Percentiles rank a stretch among this genome's conserved stretches.
These are phyloP conservation scores for Drosophila neutralis DNA, from an alignment of 2,888 invertebrate genomes.

Conservation along the genomic window DNA sequence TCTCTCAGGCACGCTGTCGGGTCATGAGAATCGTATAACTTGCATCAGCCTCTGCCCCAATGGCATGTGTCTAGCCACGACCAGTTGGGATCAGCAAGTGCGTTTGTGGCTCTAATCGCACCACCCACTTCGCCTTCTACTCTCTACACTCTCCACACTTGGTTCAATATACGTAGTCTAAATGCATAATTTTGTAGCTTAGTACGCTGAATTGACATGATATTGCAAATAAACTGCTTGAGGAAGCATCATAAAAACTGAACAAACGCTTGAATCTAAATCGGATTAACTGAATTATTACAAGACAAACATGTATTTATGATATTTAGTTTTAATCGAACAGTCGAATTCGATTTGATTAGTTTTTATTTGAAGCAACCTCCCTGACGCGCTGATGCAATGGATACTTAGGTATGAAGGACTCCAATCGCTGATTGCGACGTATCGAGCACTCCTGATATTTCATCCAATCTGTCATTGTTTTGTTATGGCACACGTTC, in stretches of 20 bases:
- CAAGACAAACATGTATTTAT: not conserved
- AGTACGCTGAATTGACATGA: constrained; percentile 15
- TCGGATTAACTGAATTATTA: not conserved
- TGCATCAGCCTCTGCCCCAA: constrained; percentile 92
- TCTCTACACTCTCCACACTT: constrained; percentile 30
- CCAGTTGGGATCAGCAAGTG: constrained; percentile 96
- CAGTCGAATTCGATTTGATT: not conserved
- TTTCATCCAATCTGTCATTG: constrained; percentile 6
- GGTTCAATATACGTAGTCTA: constrained; percentile 44
- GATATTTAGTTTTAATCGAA: not conserved
- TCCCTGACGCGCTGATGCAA: not conserved
- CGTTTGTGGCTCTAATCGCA: constrained; percentile 91
- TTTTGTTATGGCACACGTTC: constrained; percentile 41
- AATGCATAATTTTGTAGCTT: constrained; percentile 33
- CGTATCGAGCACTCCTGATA: constrained; percentile 47
- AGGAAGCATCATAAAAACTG: constrained; percentile 14
- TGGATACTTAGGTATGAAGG: constrained; percentile 49
- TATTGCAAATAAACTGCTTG: constrained; percentile 51
- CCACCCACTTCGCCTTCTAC: not conserved
- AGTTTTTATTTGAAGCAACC: too few species aligned
- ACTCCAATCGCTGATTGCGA: constrained; percentile 55
- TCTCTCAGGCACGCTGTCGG: constrained; percentile 89
- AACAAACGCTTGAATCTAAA: not conserved
- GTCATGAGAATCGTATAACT: constrained; percentile 95
- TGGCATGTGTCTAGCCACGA: constrained; percentile 94